Percentiles rank a stretch among this genome's conserved stretches.
phyloP scores from a whole-genome alignment of 2,113 vertebrate genomes.

The Bufo gargarizans region DNA sequence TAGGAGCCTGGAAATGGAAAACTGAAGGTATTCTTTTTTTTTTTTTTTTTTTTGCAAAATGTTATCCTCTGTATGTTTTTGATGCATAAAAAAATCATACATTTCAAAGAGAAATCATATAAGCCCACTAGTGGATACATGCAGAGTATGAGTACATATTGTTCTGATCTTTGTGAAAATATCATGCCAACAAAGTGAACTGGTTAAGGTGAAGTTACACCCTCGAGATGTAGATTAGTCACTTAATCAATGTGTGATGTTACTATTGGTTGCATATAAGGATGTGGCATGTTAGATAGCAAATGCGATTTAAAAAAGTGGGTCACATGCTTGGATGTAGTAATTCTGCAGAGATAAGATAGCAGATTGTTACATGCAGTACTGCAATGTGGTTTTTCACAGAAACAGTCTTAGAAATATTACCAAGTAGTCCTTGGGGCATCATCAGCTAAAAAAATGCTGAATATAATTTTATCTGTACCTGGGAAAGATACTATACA shows the following conservation, averaged over 20 bases:
- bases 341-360: not conserved
- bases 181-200: not conserved
- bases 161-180: not conserved
- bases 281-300: not conserved
- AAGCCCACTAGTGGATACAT: not conserved
- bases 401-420: not conserved
- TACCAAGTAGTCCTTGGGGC: not conserved
- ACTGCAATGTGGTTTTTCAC: not conserved
- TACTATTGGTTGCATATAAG: not conserved
- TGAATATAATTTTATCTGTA: not conserved
- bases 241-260: not conserved
- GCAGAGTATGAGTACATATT: not conserved
- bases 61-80: not conserved
- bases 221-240: not conserved
- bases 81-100: not conserved
- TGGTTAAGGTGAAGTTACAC: not conserved
- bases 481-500: not conserved
- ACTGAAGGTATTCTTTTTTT: not conserved
- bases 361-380: not conserved
- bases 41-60: not conserved
- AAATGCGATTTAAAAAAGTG: not conserved
- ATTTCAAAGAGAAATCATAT: not conserved
- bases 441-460: not conserved
- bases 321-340: not conserved
- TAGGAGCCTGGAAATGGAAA: not conserved